Evolutionary conservation across 2,113 vertebrate genomes (phyloP).

Genomic region (Brevimyrus niger): DNA sequence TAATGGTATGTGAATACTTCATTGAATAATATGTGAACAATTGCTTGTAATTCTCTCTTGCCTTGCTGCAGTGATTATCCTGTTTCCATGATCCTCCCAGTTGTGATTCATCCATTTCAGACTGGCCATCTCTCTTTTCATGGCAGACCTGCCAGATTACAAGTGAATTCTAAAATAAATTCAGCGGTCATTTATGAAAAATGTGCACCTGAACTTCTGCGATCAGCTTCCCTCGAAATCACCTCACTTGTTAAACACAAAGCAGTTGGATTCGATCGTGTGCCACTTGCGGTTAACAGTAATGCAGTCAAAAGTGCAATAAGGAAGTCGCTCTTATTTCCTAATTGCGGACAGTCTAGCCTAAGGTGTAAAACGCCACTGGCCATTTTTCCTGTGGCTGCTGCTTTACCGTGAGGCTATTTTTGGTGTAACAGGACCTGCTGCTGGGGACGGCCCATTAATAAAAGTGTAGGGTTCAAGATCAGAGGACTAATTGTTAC

Average conservation of each 20-base stretch:
- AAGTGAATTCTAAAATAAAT: neutral
- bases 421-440: neutral
- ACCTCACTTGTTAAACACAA: neutral
- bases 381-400: neutral
- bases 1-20: neutral
- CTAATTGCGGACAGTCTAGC: neutral
- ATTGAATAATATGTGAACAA: neutral
- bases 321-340: neutral
- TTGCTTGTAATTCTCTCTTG: neutral
- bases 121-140: neutral
- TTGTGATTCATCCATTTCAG: neutral
- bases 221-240: neutral
- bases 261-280: neutral
- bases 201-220: neutral
- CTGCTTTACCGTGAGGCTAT: neutral
- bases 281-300: neutral
- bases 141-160: neutral
- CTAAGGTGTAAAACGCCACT: neutral
- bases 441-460: neutral
- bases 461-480: neutral
- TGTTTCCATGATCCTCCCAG: neutral
- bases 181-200: neutral
- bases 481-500: slow-evolving; percentile 10
- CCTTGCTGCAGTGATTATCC: neutral
- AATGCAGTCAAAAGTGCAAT: neutral